Conservation (phyloP, 2,797 vertebrate genomes). For the Cynodonichthys magdalenae region DNA sequence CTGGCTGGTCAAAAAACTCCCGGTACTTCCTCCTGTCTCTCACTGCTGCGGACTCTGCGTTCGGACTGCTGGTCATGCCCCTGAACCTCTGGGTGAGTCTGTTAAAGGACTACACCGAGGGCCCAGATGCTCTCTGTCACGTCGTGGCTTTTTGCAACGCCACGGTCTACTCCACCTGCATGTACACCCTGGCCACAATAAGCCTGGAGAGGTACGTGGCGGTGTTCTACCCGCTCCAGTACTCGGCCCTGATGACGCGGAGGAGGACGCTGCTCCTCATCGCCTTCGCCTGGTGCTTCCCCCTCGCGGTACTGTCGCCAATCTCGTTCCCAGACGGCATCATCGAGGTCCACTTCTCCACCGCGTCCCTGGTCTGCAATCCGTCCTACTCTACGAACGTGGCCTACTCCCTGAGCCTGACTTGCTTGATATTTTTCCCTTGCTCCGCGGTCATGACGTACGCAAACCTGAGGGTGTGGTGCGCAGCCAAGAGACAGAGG, state of each 20-base stretch:
- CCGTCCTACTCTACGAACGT: constrained; percentile 85
- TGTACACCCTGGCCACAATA: constrained; percentile 84
- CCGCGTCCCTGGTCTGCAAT: constrained; percentile 86
- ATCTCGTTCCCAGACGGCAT: constrained; percentile 80
- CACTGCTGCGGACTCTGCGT: constrained; percentile 83
- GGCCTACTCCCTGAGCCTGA: constrained; percentile 80
- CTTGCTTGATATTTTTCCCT: constrained; percentile 86
- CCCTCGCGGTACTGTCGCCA: constrained; percentile 78
- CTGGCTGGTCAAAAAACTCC: constrained; percentile 86
- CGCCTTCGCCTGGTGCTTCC: constrained; percentile 84
- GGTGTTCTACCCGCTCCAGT: constrained; percentile 85
- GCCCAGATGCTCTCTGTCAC: constrained; percentile 81
- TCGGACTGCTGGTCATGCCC: constrained; percentile 85
- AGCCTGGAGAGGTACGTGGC: constrained; percentile 86
- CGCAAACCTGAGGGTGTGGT: constrained; percentile 85
- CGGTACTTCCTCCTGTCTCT: constrained; percentile 85
- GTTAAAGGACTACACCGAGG: constrained; percentile 74
- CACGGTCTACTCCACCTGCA: constrained; percentile 84
- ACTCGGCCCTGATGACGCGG: constrained; percentile 79
- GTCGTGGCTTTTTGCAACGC: constrained; percentile 84
- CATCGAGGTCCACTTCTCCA: constrained; percentile 86
- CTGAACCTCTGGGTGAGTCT: constrained; percentile 85
- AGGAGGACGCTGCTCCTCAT: constrained; percentile 78
- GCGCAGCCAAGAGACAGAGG: constrained; percentile 82
- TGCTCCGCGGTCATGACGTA: constrained; percentile 85